Base-by-base conservation (phyloP, 2,797 vertebrate genomes). In the Coregonus ussuriensis region DNA sequence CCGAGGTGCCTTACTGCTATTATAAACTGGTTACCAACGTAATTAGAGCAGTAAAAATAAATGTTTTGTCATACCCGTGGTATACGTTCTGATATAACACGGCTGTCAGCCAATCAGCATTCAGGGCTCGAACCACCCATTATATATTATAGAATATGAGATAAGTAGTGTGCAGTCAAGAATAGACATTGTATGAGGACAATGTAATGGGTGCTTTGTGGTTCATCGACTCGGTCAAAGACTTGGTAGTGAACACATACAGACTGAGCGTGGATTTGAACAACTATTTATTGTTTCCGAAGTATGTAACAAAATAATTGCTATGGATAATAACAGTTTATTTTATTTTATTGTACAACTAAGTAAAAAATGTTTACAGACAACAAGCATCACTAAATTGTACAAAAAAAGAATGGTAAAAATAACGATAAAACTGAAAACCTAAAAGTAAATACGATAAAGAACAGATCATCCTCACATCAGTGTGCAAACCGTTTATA, bases 401-500 rank as follows among this genome's bases (percentile, higher is more conserved):
- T 96, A 97, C 96, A 97, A 9, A 13, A 93, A 94, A 94, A 93
- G 87, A 91, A 84, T 62, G 88, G 86, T 89, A 90, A 91, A 85
- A 90, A 3, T 13, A 47, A 9, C 41, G 41, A 11, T 3, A 3
- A 3, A 47, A 47, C 7, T 9, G 3, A 47, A 47, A 9, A 11
- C 9, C 9, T 47, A 87, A 88, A 89, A 88, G 87, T 89, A 93
- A 89, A 92, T 93, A 93, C 87, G 83, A 95, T 95, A 94, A 95
- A 93, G 95, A 96, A 94, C 93, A 94, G 91, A 92, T 94, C 93
- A 94, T 96, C 93, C 96, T 98, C 95, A 94, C 89, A 94, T 98
- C 97, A 96, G 95, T 98, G 97, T 98, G 97, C 97, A 99, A 99
- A 99, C 93, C 85, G 95, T 95, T 97, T 97, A 97, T 98, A 98